Base-by-base conservation (phyloP, 2,888 invertebrate species). In the Physocephala rufipes region DNA sequence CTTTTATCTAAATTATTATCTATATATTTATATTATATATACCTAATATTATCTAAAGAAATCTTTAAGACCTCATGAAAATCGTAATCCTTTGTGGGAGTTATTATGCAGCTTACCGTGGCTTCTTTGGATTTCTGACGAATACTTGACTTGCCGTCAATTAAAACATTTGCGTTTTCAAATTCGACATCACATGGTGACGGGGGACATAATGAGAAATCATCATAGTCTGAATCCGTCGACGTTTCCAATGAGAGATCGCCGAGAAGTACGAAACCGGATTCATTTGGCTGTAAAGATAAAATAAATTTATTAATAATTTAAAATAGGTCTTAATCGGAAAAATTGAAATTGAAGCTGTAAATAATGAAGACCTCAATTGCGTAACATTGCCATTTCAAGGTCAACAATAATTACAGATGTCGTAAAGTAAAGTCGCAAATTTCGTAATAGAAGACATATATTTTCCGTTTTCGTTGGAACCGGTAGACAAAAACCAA, bases 91-190 rank as follows among this genome's bases (percentile, higher is more conserved):
- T 26, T 21, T 55, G 47, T 62, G n/a, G 61, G 62, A 12, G 45
- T 67, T 45, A 61, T 70, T 49, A 47, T 26, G n/a, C 36, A 66
- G 49, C 85, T 82, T 72, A 86, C 85, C 82, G 82, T 78, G 78
- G 81, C 78, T 78, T 85, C 85, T 84, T 84, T 85, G 79, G 82
- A 72, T 81, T 89, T 88, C 81, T 88, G 89, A 78, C 90, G 91
- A 84, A 95, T 90, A 87, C 92, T 94, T 84, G 95, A 95, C 86
- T 91, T 91, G 73, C 95, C 95, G 88, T 95, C 94, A 88, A 95
- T 95, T 87, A 95, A 91, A 84, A 95, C 90, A 87, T 95, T 95
- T 87, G 93, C 95, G 87, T 95, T 95, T 85, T 92, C 89, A 87
- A 95, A 95, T 79, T 90, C 90, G 80, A 95, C 92, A 87, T 91